phyloP scores from a whole-genome alignment of 2,888 invertebrate genomes.

The Germaria angustata region DNA sequence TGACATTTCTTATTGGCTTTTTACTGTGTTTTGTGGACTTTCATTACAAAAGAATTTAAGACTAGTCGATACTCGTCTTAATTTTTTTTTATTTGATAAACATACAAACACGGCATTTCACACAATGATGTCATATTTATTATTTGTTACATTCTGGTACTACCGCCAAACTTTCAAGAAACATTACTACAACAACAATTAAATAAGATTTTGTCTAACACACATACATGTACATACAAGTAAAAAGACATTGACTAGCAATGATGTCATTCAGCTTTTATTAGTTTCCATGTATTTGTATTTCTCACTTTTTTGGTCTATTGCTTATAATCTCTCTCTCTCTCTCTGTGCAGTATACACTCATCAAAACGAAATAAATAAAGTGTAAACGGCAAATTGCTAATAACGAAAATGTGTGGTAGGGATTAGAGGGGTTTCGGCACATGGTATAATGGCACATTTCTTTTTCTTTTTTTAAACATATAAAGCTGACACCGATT shows the following conservation, averaged over 20 bases:
- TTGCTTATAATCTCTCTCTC: background rate
- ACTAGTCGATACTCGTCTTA: background rate
- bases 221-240: background rate
- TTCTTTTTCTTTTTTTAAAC: slow-evolving; percentile 9
- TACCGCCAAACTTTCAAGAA: background rate
- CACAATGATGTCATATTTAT: slow-evolving; percentile 58
- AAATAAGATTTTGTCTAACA: slow-evolving; percentile 12
- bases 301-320: slow-evolving; percentile 8
- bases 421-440: background rate
- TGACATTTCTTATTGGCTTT: background rate
- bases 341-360: slow-evolving; percentile 1
- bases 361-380: slow-evolving; percentile 31
- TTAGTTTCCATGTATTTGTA: slow-evolving; percentile 1
- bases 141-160: slow-evolving; percentile 44
- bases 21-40: background rate
- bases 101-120: slow-evolving; percentile 19
- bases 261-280: slow-evolving; percentile 65
- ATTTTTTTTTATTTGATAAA: slow-evolving; percentile 20
- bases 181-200: slow-evolving; percentile 2
- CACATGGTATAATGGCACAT: slow-evolving; percentile 22
- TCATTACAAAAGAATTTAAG: background rate
- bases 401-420: background rate
- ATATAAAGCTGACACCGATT: background rate
- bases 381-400: background rate
- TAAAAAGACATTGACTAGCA: slow-evolving; percentile 38